Conservation (phyloP, 35 echinoderm and acorn worm species). For the Eucidaris tribuloides region DNA sequence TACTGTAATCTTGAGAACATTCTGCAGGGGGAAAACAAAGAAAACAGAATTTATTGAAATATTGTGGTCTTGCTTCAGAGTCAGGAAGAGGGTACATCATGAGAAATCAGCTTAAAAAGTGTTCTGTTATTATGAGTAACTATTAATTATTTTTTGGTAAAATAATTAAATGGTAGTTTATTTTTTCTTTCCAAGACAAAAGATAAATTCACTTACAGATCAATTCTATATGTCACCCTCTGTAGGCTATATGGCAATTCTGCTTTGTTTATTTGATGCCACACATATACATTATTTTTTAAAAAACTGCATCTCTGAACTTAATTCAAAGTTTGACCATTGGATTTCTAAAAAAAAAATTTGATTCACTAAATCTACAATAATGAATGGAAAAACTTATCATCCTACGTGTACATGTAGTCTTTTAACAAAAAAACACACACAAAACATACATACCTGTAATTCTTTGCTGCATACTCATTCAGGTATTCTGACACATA, state of each 20-base stretch:
- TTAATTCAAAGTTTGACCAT: not conserved
- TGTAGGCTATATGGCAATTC: no score
- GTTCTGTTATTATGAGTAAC: not conserved
- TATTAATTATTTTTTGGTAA: not conserved
- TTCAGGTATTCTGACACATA: constrained; percentile 87
- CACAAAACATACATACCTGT: constrained; percentile 39
- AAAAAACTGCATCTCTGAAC: not conserved
- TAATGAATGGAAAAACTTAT: not conserved
- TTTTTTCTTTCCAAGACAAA: not conserved
- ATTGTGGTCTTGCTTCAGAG: not conserved
- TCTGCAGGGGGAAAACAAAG: constrained; percentile 18
- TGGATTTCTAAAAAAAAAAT: not conserved
- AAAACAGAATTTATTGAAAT: not conserved
- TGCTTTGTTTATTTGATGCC: no score
- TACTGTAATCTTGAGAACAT: constrained; percentile 89
- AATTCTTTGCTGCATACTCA: constrained; percentile 75
- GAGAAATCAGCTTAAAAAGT: not conserved
- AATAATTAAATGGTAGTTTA: not conserved
- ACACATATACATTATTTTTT: no score
- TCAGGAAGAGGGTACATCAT: not conserved
- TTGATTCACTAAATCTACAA: not conserved
- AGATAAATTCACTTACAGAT: not conserved
- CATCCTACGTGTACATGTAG: not conserved
- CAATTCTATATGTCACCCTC: no score
- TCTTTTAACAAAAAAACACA: not conserved